Percentiles rank a stretch among this genome's conserved stretches.
phyloP scores from a whole-genome alignment of 1,140 invertebrate species.

The Meloidogyne floridensis region DNA sequence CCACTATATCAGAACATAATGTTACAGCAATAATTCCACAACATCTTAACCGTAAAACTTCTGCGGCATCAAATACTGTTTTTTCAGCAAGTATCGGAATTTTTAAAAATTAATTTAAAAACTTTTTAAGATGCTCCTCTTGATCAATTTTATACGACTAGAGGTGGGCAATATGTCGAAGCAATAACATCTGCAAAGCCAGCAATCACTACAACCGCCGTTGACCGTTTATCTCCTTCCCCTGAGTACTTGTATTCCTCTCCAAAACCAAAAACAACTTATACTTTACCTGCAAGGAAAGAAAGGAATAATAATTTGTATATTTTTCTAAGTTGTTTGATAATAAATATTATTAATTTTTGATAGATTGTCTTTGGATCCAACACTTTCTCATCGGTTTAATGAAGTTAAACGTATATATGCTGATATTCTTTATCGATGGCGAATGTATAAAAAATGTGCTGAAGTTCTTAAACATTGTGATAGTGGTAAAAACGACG shows the following conservation, averaged over 20 bases:
- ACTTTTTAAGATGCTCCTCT: slow-evolving; percentile 2
- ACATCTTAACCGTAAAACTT: neutral
- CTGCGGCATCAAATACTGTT: neutral
- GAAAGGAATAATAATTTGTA: neutral
- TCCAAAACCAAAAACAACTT: neutral
- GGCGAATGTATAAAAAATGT: slow-evolving; percentile 40
- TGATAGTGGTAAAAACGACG: slow-evolving; percentile 14
- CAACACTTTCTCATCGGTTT: slow-evolving; percentile 23
- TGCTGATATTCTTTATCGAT: slow-evolving; percentile 39
- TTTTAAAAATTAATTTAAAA: neutral
- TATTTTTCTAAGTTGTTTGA: neutral
- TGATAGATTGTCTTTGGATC: slow-evolving; percentile 22
- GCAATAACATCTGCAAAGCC: neutral
- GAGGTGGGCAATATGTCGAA: neutral
- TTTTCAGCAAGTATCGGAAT: neutral
- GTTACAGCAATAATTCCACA: slow-evolving; percentile 1
- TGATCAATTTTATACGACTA: neutral
- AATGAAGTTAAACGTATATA: slow-evolving; percentile 28
- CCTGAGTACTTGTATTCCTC: slow-evolving; percentile 8
- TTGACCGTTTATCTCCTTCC: slow-evolving; percentile 13
- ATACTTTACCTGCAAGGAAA: neutral
- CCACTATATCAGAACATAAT: neutral
- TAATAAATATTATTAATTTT: neutral
- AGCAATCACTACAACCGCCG: neutral
- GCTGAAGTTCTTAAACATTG: slow-evolving; percentile 42